Conservation (phyloP, 2,888 invertebrate species). For the Ceraclea dissimilis region DNA sequence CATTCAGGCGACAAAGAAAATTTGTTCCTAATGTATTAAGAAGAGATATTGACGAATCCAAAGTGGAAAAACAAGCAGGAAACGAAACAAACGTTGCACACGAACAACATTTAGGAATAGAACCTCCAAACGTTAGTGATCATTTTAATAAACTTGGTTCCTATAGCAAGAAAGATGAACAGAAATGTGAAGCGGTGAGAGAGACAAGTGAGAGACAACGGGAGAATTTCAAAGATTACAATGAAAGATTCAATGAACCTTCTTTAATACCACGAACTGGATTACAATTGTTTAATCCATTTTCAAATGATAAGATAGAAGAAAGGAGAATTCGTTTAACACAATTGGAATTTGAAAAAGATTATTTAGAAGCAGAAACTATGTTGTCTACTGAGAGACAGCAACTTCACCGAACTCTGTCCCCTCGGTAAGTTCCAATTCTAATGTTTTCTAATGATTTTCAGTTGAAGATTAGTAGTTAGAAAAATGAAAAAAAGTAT, state of each 20-base stretch:
- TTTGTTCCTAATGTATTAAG: not conserved
- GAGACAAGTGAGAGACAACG: not conserved
- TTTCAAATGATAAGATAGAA: conserved; percentile 2
- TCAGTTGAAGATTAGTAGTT: no score
- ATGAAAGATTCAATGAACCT: not conserved
- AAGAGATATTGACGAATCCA: not conserved
- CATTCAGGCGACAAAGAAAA: not conserved
- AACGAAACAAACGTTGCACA: not conserved
- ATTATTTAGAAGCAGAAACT: conserved; percentile 11
- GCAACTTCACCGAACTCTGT: not conserved
- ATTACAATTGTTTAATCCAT: not conserved
- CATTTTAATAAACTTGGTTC: no score
- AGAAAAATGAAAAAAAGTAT: no score
- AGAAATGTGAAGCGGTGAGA: not conserved
- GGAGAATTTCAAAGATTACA: not conserved
- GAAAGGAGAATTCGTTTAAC: conserved; percentile 10
- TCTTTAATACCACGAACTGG: not conserved
- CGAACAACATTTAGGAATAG: no score
- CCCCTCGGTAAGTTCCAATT: not conserved
- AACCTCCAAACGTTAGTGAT: no score
- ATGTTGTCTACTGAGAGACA: not conserved
- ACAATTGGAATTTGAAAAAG: conserved; percentile 16
- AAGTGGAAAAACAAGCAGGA: not conserved
- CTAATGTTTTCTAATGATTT: not conserved
- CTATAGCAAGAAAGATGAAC: no score